Conservation (phyloP, 2,888 invertebrate genomes). For the Rotaria macrura region DNA sequence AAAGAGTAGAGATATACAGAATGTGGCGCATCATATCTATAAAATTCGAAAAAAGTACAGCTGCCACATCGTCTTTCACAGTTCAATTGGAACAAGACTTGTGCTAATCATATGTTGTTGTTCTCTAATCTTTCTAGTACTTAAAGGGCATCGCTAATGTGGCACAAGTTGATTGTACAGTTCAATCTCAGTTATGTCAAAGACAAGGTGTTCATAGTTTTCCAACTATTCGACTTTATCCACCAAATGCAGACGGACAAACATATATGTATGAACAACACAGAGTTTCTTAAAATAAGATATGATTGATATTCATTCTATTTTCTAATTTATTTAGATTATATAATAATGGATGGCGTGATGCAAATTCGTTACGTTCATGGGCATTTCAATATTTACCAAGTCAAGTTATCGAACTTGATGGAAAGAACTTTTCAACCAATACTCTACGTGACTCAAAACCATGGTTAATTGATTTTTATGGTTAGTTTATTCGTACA, state of each 20-base stretch:
- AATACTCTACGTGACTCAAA: slow-evolving; percentile 55
- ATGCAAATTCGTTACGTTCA: slow-evolving; percentile 56
- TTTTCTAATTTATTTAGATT: slow-evolving; percentile 44
- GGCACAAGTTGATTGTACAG: slow-evolving; percentile 61
- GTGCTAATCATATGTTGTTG: too few relatives aligned
- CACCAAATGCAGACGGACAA: slow-evolving; percentile 50
- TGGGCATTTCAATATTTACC: slow-evolving; percentile 61
- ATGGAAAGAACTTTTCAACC: slow-evolving; percentile 48
- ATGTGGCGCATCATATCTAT: too few relatives aligned
- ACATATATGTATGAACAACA: slow-evolving; percentile 37
- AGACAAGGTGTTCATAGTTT: slow-evolving; percentile 58
- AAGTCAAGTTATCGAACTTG: slow-evolving; percentile 51
- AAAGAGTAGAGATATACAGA: too few relatives aligned
- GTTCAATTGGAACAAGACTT: too few relatives aligned
- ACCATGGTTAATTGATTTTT: slow-evolving; percentile 53
- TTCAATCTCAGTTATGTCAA: slow-evolving; percentile 55
- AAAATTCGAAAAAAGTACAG: too few relatives aligned
- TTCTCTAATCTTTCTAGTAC: slow-evolving; percentile 38
- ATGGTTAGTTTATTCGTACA: not conserved
- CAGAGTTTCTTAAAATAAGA: too few relatives aligned
- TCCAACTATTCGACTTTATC: slow-evolving; percentile 62
- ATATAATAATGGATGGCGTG: slow-evolving; percentile 58
- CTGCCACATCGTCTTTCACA: too few relatives aligned
- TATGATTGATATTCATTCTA: too few relatives aligned
- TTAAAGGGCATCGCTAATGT: slow-evolving; percentile 55